Evolutionary conservation across 2,113 vertebrate species (phyloP).

Genomic region (Trichechus manatus): DNA sequence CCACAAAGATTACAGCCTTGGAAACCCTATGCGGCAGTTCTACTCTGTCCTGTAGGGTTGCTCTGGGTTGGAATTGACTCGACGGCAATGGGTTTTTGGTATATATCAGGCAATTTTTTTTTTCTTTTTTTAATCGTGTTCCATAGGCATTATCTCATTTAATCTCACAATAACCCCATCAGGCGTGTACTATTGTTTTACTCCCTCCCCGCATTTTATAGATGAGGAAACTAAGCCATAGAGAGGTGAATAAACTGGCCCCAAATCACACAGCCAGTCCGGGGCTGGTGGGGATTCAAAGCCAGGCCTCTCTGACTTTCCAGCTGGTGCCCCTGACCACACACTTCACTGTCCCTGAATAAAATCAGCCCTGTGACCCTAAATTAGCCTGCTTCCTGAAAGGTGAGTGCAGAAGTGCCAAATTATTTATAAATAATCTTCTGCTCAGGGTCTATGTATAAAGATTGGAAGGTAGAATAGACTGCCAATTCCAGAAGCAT

Average conservation of each 20-base stretch:
- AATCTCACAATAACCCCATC: neutral
- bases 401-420: neutral
- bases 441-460: neutral
- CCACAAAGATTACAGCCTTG: too few species aligned
- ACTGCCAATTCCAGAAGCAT: fast-evolving
- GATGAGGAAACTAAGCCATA: neutral
- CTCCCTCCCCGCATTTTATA: neutral
- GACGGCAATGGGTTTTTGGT: too few species aligned
- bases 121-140: neutral
- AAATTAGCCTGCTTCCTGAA: neutral
- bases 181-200: neutral
- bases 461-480: neutral
- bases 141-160: neutral
- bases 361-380: too few species aligned
- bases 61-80: too few species aligned
- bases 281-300: neutral
- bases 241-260: neutral
- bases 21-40: too few species aligned
- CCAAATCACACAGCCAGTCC: neutral
- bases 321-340: fast-evolving
- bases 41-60: too few species aligned
- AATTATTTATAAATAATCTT: neutral
- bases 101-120: neutral
- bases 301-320: neutral
- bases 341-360: neutral